phyloP scores from a whole-genome alignment of 2,888 invertebrate species.

The Bombylius major region DNA sequence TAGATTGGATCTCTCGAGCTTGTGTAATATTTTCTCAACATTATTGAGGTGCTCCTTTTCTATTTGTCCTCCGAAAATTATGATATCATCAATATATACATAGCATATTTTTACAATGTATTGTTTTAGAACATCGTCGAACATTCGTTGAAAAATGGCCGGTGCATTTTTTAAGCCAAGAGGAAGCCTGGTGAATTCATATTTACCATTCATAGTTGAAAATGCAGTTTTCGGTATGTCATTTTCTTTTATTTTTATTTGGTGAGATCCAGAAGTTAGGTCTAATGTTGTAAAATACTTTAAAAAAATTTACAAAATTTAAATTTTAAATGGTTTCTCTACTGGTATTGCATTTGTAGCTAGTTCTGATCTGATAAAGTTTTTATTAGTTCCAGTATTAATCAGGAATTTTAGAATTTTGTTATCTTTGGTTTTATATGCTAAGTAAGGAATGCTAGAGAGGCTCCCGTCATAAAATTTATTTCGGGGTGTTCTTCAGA shows the following conservation, averaged over 20 bases:
- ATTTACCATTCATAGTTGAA: too few relatives aligned
- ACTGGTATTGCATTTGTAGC: too few relatives aligned
- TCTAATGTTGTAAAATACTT: background rate
- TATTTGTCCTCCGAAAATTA: background rate
- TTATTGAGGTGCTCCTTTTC: slow-evolving; percentile 1
- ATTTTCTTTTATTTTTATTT: slow-evolving; percentile 2
- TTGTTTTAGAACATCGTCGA: slow-evolving; percentile 14
- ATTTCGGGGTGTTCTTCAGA: too few relatives aligned
- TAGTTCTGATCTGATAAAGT: background rate
- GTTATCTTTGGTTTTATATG: background rate
- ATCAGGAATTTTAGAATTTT: background rate
- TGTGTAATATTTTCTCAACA: background rate
- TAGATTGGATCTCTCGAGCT: background rate
- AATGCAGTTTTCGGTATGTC: background rate
- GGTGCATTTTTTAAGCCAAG: background rate
- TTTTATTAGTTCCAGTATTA: background rate
- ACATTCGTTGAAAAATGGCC: slow-evolving; percentile 15
- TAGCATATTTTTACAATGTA: slow-evolving; percentile 9
- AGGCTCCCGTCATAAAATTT: background rate
- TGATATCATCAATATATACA: slow-evolving; percentile 12
- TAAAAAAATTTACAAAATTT: too few relatives aligned
- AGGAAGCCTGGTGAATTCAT: too few relatives aligned
- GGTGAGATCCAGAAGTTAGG: background rate
- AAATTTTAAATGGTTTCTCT: background rate
- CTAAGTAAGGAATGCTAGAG: slow-evolving; percentile 1